Percentiles rank a stretch among this genome's conserved stretches.
Conservation (phyloP, 2,888 invertebrate genomes). For the Octodonta nipae region DNA sequence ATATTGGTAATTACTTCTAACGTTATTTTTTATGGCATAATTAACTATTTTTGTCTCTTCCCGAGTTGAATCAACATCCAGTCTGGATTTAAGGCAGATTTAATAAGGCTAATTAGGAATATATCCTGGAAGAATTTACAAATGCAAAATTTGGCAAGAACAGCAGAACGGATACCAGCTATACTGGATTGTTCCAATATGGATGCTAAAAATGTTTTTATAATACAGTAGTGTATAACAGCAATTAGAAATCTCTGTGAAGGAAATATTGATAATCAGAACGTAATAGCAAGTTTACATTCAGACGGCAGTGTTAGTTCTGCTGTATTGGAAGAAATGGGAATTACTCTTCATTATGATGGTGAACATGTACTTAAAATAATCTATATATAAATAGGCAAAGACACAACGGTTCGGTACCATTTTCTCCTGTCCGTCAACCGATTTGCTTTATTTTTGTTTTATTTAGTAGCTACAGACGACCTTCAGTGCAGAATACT, state of each 20-base stretch:
- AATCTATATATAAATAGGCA: no score
- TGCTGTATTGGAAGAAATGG: slow-evolving; percentile 55
- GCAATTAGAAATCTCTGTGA: slow-evolving; percentile 74
- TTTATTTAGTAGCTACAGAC: no score
- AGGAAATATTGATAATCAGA: slow-evolving; percentile 65
- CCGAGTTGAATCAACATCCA: slow-evolving; percentile 36
- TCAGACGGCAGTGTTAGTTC: slow-evolving; percentile 56
- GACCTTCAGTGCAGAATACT: no score
- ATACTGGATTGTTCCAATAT: slow-evolving; percentile 75
- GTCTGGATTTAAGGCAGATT: slow-evolving; percentile 69
- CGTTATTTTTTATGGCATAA: no score
- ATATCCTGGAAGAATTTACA: slow-evolving; percentile 56
- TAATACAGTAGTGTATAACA: slow-evolving; percentile 79
- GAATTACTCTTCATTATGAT: slow-evolving; percentile 49
- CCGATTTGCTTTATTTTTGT: no score
- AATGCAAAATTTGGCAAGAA: slow-evolving; percentile 64
- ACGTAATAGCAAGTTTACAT: slow-evolving; percentile 49
- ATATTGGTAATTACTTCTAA: no score
- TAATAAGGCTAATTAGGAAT: slow-evolving; percentile 70
- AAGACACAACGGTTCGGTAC: no score
- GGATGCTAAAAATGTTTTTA: slow-evolving; percentile 79
- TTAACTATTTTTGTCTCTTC: no score
- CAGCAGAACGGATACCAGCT: slow-evolving; percentile 62
- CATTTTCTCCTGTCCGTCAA: no score
- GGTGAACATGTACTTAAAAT: slow-evolving; percentile 37